Base-by-base conservation (phyloP, 2,797 vertebrate genomes). In the Mormyrops boulengeri region DNA sequence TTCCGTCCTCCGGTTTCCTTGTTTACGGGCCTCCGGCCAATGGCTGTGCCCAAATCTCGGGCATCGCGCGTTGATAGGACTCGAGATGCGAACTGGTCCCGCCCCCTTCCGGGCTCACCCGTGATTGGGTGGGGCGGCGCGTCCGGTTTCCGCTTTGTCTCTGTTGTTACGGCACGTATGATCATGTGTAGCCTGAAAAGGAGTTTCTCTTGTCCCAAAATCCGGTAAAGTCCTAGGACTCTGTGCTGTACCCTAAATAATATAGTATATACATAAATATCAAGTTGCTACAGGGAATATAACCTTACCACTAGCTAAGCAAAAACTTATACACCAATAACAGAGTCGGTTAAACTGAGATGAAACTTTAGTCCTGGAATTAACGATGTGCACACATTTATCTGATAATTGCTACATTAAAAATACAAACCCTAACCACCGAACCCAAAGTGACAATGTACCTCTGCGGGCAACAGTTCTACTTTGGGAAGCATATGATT, bases 1-100 rank as follows among this genome's bases (percentile, higher is more conserved):
- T n/a, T 44, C 47, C 62, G 52, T 89, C 88, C 89, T 77, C 66
- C 30, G 17, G 66, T 44, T 82, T n/a, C 62, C 82, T 69, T 91
- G 90, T 91, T 91, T 90, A 91, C 90, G 85, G n/a, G 60, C 38
- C 60, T 50, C n/a, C 49, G 44, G 66, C 89, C 55, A 66, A 84
- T 44, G 52, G 38, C 82, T 11, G 38, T 47, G n/a, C 34, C 22
- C 34, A 19, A 50, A 88, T 90, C 77, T 89, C 91, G 89, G 89
- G 2, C 12, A 57, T 90, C 88, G 89, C 89, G 91, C 87, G 89
- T 80, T n/a, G 50, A 88, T 66, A 38, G 88, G 62, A 88, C 66
- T 19, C 9, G 49, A 52, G 17, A 84, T n/a, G 17, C 38, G 19
- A 7, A 11, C 41, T n/a, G 12, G 12, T 73, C 66, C 66, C 66